Percentiles rank a stretch among this genome's conserved stretches.
These are phyloP conservation scores for Semibalanus balanoides DNA, from an alignment of 1,140 invertebrate species.

Conservation along the genomic window DNA sequence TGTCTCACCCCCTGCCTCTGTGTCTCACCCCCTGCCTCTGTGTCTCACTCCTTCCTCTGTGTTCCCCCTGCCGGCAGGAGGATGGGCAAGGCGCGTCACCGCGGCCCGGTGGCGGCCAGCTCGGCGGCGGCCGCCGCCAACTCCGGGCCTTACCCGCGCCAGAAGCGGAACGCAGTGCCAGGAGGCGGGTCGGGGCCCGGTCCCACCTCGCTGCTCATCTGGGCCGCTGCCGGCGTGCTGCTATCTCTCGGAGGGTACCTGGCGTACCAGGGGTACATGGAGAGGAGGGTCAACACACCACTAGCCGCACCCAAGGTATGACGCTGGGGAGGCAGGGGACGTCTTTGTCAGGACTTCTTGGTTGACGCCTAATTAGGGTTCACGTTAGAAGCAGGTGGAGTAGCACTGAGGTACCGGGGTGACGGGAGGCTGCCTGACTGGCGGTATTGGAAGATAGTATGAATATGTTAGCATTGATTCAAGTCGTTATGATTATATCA, in stretches of 20 bases:
- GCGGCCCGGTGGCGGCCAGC: too few species aligned
- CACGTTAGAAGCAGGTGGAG: not conserved
- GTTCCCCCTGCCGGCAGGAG: too few species aligned
- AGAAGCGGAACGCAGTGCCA: not conserved
- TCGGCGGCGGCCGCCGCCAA: not conserved
- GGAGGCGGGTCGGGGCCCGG: too few species aligned
- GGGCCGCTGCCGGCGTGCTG: conserved; percentile 16
- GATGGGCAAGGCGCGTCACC: not conserved
- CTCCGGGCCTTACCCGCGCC: not conserved
- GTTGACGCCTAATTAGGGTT: too few species aligned
- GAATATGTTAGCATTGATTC: too few species aligned
- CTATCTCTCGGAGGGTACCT: conserved; percentile 48
- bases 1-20: conserved; percentile 2
- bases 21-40: not conserved
- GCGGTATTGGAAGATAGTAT: too few species aligned
- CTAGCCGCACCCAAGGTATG: conserved; percentile 54
- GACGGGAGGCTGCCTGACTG: too few species aligned
- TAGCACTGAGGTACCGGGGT: not conserved
- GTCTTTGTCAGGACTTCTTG: too few species aligned
- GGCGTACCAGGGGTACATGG: conserved; percentile 63
- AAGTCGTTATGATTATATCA: too few species aligned
- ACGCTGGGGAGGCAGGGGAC: too few species aligned
- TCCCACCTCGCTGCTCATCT: not conserved
- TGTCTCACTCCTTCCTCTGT: not conserved
- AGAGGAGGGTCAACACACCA: conserved; percentile 76